A percentile compares a stretch with the other conserved stretches of the same genome.
phyloP scores from a whole-genome alignment of 1,140 invertebrate genomes.

The Drosophila dunni region DNA sequence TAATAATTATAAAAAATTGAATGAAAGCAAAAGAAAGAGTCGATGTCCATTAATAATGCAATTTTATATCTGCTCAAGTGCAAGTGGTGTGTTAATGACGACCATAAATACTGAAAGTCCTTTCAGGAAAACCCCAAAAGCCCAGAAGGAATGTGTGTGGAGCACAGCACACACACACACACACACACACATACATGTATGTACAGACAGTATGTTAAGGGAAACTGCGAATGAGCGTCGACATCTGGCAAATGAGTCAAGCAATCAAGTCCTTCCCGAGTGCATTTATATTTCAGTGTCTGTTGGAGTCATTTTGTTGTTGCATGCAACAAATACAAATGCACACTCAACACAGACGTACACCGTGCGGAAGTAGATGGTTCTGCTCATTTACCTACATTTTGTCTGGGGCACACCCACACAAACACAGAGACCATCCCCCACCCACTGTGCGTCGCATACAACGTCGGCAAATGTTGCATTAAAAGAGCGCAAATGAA shows the following conservation, averaged over 20 bases:
- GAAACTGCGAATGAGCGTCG: constrained; percentile 31
- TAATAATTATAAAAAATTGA: constrained; percentile 42
- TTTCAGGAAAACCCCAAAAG: constrained; percentile 31
- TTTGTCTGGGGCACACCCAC: background rate
- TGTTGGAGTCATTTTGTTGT: constrained; percentile 3
- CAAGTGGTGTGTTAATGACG: constrained; percentile 13
- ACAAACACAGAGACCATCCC: background rate
- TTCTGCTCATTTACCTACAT: constrained; percentile 5
- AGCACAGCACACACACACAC: background rate
- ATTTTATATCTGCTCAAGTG: background rate
- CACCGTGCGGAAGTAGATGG: constrained; percentile 4
- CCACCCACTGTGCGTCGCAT: too few relatives aligned
- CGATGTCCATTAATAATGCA: constrained; percentile 58
- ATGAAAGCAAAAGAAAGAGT: constrained; percentile 32
- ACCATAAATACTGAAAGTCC: constrained; percentile 58
- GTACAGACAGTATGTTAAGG: too few relatives aligned
- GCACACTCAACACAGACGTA: background rate
- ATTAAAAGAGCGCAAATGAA: constrained; percentile 17
- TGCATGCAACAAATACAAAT: too few relatives aligned
- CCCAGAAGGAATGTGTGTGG: constrained; percentile 13
- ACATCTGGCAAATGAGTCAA: constrained; percentile 19
- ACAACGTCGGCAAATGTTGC: background rate
- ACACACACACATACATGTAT: too few relatives aligned
- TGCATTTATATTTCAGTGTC: constrained; percentile 13
- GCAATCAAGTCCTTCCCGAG: constrained; percentile 12